Conservation (phyloP, 2,888 invertebrate genomes). For the Cremastinae sp. region DNA sequence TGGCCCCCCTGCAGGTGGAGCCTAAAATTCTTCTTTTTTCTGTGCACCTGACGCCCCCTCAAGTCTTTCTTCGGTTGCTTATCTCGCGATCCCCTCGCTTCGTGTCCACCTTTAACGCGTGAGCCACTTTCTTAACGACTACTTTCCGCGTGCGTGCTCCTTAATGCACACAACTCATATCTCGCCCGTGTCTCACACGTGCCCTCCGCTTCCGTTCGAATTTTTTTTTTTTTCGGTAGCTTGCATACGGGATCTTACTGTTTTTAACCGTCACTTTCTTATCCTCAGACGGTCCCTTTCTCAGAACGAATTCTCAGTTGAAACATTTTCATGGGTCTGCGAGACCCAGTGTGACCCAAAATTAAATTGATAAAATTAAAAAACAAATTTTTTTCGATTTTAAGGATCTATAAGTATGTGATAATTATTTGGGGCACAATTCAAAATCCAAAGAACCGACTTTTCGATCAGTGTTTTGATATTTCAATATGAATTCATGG, state of each 20-base stretch:
- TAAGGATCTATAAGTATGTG: too few species aligned
- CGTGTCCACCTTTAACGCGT: slow-evolving; percentile 66
- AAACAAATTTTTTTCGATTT: too few species aligned
- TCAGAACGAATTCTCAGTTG: too few species aligned
- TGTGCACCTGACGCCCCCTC: slow-evolving; percentile 18
- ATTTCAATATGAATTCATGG: too few species aligned
- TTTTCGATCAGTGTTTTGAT: too few species aligned
- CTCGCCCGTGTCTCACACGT: slow-evolving; percentile 59
- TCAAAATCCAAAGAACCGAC: too few species aligned
- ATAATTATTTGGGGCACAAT: too few species aligned
- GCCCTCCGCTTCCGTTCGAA: slow-evolving; percentile 56
- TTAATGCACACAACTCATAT: slow-evolving; percentile 5
- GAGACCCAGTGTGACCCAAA: too few species aligned
- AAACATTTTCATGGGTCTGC: too few species aligned
- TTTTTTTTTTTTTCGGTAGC: neutral
- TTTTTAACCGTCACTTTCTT: slow-evolving; percentile 47
- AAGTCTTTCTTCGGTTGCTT: slow-evolving; percentile 8
- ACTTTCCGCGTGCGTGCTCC: slow-evolving; percentile 57
- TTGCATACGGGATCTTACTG: slow-evolving; percentile 15
- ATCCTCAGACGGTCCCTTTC: neutral
- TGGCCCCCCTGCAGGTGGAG: slow-evolving; percentile 73
- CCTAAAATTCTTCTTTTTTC: slow-evolving; percentile 51
- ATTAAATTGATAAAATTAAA: too few species aligned
- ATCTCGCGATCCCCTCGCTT: slow-evolving; percentile 20
- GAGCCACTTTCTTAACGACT: slow-evolving; percentile 67